Conservation (phyloP, 2,888 invertebrate species). For the Branchipolynoe longqiensis region DNA sequence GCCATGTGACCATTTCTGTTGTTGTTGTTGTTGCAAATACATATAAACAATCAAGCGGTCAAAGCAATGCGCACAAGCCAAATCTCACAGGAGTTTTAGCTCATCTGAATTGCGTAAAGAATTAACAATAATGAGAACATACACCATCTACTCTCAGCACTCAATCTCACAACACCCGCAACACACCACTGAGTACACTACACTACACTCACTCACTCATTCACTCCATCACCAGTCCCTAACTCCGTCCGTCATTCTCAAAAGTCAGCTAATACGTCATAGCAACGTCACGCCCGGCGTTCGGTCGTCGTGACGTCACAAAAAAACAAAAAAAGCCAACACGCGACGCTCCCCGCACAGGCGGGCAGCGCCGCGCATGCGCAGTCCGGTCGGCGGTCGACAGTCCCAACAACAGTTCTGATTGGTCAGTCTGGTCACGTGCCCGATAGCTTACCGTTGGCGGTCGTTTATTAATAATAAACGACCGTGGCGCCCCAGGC, state of each 20-base stretch:
- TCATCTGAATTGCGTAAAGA: no score
- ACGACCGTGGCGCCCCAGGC: not conserved
- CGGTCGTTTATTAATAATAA: slow-evolving; percentile 4
- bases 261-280: slow-evolving; percentile 15
- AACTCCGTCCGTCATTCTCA: not conserved
- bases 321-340: no score
- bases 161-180: not conserved
- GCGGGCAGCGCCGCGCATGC: no score
- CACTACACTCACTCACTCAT: not conserved
- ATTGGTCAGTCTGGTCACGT: slow-evolving; percentile 15
- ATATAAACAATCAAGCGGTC: not conserved
- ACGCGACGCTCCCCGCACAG: no score
- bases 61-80: not conserved
- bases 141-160: no score
- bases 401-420: not conserved
- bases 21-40: no score
- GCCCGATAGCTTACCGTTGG: slow-evolving; percentile 40
- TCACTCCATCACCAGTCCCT: not conserved
- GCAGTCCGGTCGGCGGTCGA: no score
- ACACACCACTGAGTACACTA: not conserved
- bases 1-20: no score
- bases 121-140: no score
- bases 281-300: slow-evolving; percentile 4
- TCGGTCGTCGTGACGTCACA: slow-evolving; percentile 7
- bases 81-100: no score